Percentiles rank a stretch among this genome's conserved stretches.
Evolutionary conservation across 2,113 vertebrate species (phyloP).

Genomic region (Nansenia antarctica): DNA sequence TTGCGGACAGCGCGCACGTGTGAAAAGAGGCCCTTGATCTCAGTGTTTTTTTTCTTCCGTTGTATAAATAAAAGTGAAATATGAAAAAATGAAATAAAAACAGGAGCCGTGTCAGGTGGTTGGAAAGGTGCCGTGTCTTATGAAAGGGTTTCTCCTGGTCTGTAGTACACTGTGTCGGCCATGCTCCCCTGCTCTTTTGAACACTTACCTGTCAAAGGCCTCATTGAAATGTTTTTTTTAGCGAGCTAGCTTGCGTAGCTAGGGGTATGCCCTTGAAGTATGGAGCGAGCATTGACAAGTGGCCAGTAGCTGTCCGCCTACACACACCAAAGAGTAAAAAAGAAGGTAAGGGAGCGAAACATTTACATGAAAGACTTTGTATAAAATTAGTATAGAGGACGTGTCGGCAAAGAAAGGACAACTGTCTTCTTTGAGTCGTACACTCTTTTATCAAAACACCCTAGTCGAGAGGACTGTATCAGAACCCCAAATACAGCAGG

Average conservation of each 20-base stretch:
- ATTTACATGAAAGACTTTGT: slow-evolving; percentile 34
- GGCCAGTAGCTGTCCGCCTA: slow-evolving; percentile 39
- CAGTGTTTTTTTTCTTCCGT: no score
- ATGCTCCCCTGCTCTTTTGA: slow-evolving; percentile 56
- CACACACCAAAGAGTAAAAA: slow-evolving; percentile 37
- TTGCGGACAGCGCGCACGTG: no score
- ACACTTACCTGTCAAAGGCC: slow-evolving; percentile 61
- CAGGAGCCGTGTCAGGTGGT: slow-evolving; percentile 34
- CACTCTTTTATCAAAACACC: no score
- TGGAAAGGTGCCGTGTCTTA: slow-evolving; percentile 36
- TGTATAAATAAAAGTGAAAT: no score
- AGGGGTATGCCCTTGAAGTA: slow-evolving; percentile 55
- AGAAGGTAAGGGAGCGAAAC: slow-evolving; percentile 36
- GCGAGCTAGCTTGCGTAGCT: slow-evolving; percentile 39
- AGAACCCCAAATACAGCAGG: no score
- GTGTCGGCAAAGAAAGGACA: slow-evolving; percentile 11
- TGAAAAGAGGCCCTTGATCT: no score
- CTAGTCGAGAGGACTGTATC: no score
- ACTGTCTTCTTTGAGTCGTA: no score
- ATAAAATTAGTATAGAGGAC: slow-evolving; percentile 24
- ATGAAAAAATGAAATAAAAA: no score
- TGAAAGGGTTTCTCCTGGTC: slow-evolving; percentile 34
- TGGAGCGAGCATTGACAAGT: slow-evolving; percentile 45
- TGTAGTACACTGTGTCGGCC: slow-evolving; percentile 43
- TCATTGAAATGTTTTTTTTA: slow-evolving; percentile 64